Base-by-base conservation (phyloP, 2,888 invertebrate species). In the Nomada fabriciana region DNA sequence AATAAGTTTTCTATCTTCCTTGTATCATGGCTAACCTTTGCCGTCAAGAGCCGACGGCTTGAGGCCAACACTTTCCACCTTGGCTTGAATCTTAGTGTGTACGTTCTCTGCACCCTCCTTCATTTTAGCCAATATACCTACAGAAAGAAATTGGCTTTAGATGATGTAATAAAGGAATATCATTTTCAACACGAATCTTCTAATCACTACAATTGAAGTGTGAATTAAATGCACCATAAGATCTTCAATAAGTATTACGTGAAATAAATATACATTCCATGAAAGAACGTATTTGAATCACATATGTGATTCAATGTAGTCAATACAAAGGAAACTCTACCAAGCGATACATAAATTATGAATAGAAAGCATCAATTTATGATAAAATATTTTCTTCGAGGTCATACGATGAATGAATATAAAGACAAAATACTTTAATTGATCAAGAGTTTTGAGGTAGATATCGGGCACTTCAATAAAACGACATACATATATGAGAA, bases 101-200 rank as follows among this genome's bases (percentile, higher is more conserved):
- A 98, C 97, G 86, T 96, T 98, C 94, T 99, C 99, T 0, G 99
- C 99, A 67, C 98, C 98, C 93, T 99, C 99, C 95, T 98, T 99
- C 95, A 99, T 98, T 94, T 98, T 98, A 76, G 98, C 98, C 90
- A 99, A 95, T 92, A 98, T 97, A 93, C 98, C 98, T 97, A 94
- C 43, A 93, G 93, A 90, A 93, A 93, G 68, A 88, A 89, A 89
- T 76, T 70, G 47, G 69, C 65, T 88, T 84, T 88, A 88, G 76
- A 83, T 20, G 67, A 25, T 23, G 57, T 52, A 53, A 55, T 60
- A 61, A 71, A 47, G 23, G 10, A 53, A 13, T 13, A 20, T 47
- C 13, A 7, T 20, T 63, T 69, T 55, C 9, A 50, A 83, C 67
- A 64, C 57, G 61, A 71, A 68, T 71, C 83, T 75, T 69, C 71